A percentile compares a stretch with the other conserved stretches of the same genome.
Evolutionary conservation across 1,140 invertebrate genomes (phyloP).

Genomic region (Lethocerus indicus): DNA sequence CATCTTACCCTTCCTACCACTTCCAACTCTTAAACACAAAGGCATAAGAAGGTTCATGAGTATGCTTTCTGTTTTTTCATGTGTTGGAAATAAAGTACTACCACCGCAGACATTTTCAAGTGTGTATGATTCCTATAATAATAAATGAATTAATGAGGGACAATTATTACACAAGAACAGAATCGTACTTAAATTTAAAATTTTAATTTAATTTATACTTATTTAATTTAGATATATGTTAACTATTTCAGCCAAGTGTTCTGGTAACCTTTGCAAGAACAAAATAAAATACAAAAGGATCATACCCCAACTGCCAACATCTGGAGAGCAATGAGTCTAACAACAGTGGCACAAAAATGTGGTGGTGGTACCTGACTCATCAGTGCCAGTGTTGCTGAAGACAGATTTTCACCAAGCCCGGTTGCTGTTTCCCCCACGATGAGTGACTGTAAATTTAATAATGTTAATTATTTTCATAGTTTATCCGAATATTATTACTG

Average conservation of each 20-base stretch:
- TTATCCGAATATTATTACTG: not conserved
- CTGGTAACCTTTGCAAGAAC: not conserved
- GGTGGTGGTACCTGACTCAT: conserved; percentile 78
- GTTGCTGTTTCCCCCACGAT: conserved; percentile 54
- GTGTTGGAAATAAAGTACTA: conserved; percentile 65
- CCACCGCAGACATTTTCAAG: conserved; percentile 85
- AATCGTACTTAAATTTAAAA: not conserved
- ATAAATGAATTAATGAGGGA: not conserved
- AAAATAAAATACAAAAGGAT: not conserved
- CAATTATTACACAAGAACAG: not conserved
- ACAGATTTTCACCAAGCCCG: conserved; percentile 38
- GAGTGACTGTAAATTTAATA: conserved; percentile 32
- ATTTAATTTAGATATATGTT: no score
- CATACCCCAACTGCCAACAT: conserved; percentile 74
- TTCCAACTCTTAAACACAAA: conserved; percentile 82
- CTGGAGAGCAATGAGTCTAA: conserved; percentile 83
- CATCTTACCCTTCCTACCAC: conserved; percentile 65
- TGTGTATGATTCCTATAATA: conserved; percentile 64
- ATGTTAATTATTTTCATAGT: not conserved
- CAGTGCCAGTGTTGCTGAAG: conserved; percentile 56
- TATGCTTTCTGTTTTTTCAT: conserved; percentile 86
- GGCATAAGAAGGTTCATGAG: conserved; percentile 93
- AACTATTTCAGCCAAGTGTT: no score
- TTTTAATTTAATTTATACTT: not conserved
- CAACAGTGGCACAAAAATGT: conserved; percentile 90